Evolutionary conservation across 2,797 vertebrate genomes (phyloP).

Genomic region (Lepilemur ruficaudatus): DNA sequence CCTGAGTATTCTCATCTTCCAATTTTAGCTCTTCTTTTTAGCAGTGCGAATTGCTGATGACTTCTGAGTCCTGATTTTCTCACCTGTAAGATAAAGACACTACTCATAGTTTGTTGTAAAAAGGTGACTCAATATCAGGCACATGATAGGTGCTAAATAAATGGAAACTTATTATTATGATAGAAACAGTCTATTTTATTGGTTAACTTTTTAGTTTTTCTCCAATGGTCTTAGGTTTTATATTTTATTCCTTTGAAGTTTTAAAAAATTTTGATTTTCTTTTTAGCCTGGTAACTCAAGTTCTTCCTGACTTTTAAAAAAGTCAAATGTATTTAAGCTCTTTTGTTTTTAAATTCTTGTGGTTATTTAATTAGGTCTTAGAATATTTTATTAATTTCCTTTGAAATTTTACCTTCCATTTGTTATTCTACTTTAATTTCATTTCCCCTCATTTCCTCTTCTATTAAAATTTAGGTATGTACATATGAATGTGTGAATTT

Average conservation of each 20-base stretch:
- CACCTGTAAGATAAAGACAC: not conserved
- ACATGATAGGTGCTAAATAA: not conserved
- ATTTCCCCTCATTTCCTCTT: not conserved
- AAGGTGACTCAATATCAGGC: not conserved
- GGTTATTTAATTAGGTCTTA: not conserved
- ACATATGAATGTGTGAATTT: not conserved
- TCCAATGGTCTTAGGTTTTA: not conserved
- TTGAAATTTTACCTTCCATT: not conserved
- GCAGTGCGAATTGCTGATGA: not conserved
- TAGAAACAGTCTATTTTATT: not conserved
- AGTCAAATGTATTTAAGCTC: not conserved
- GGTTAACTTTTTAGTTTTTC: not conserved
- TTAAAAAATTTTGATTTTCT: not conserved
- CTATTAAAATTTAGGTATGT: not conserved
- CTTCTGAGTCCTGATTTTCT: not conserved
- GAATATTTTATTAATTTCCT: slow-evolving; percentile 33
- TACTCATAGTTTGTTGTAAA: not conserved
- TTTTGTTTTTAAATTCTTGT: not conserved
- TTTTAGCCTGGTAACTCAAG: not conserved
- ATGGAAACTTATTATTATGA: not conserved
- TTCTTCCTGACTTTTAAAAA: not conserved
- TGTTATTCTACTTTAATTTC: not conserved
- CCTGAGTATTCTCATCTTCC: not conserved
- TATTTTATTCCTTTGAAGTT: not conserved
- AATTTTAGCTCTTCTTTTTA: not conserved